Base-by-base conservation (phyloP, 1,140 invertebrate genomes). In the Macrobrachium rosenbergii region DNA sequence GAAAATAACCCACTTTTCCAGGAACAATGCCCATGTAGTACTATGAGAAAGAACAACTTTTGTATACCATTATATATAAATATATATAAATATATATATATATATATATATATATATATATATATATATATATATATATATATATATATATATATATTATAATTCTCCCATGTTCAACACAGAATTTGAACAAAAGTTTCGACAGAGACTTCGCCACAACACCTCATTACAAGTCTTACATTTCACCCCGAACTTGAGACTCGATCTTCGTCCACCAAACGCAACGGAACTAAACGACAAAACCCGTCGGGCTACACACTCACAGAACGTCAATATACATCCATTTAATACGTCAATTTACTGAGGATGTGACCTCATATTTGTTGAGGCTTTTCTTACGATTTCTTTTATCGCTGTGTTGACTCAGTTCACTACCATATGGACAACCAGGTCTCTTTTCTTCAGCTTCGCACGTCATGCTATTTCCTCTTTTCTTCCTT, bases 1-100 rank as follows among this genome's bases (percentile, higher is more conserved):
- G 52, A 52, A 52, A 52, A 37, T 37, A 37, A 52, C 7, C 52
- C 12, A 10, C 52, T 52, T 10, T 52, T 52, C 12, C 8, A 52
- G 52, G 2, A 52, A 52, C 12, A 52, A 0, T 12, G 12, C 52
- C 52, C 52, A 52, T 12, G 52, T 10, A 8, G 52, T 10, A 8
- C 52, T 52, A 12, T 52, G 52, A 81, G 19, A 63, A 11, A 67
- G 52, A 62, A 8, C 10, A 28, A 62, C 37, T 63, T 21, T 62
- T 72, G 58, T 28, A 52, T 52, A 45, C 14, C 6, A 69, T 60
- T 17, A n/a, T n/a, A n/a, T 82, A 64, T 67, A 83, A 52, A 83
- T 67, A 75, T 58, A 83, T 67, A 83, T 73, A 83, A n/a, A 83
- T 58, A 75, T 59, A 83, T 73, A 83, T 59, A 75, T 59, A 75